Base-by-base conservation (phyloP, 1,140 invertebrate genomes). In the Brachionus plicatilis region DNA sequence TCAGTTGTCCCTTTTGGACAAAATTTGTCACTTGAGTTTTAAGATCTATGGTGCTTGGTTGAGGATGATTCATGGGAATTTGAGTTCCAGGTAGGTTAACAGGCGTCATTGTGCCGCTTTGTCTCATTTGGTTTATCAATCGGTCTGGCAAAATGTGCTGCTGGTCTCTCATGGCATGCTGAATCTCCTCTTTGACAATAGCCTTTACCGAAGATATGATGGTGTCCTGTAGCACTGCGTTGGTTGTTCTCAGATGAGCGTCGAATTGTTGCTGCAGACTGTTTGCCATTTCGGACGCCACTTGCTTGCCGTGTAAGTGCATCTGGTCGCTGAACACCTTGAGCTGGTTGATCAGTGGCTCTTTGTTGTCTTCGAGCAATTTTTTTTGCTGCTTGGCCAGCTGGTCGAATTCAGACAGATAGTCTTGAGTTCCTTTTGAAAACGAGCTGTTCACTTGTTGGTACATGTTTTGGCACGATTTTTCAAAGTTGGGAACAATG, bases 371-470 rank as follows among this genome's bases (percentile, higher is more conserved):
- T 17, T 87, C 86, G n/a, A 80, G 37, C 24, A 68, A 9, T 29
- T 60, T 68, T 72, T 83, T 68, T 17, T 88, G 85, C 33, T 83
- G 82, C 37, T 70, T 68, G 7, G 60, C 20, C 27, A 56, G n/a
- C 41, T 56, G 56, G n/a, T 83, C 41, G 29, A 65, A 65, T 50
- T 83, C 60, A 72, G 70, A 91, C 93, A 93, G 91, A 96, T 95
- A 96, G 90, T 97, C 95, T 87, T 93, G 93, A 3, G 94, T 95
- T 85, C 95, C 95, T 85, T 91, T 92, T 53, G 93, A 92, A 88
- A 97, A 97, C 3, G 93, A 92, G 14, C 94, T 93, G 88, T 96
- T 95, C 2, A 97, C 92, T 90, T 97, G 95, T 43, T 92, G 91
- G 87, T 96, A 96, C 91, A 97, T 94, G 86, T 92, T 92, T 86